These are phyloP conservation scores for Nemotelus nigrinus DNA, from an alignment of 2,888 invertebrate genomes.

Conservation along the genomic window DNA sequence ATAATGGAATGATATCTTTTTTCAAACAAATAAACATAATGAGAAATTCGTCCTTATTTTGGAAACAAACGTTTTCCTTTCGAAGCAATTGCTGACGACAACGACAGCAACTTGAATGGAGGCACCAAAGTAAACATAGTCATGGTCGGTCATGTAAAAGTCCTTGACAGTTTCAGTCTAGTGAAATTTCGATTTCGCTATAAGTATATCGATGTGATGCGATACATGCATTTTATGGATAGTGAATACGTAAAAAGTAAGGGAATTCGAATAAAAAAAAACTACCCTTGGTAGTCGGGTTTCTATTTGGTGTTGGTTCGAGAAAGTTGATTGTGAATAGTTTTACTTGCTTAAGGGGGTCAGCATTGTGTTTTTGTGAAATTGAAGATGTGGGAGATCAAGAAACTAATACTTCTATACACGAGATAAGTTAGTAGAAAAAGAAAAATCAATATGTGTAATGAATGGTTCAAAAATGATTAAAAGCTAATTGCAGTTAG, in stretches of 20 bases:
- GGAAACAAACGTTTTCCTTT: constrained; percentile 47
- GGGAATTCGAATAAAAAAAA: constrained; percentile 27
- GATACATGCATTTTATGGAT: constrained; percentile 12
- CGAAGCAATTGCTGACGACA: constrained; percentile 32
- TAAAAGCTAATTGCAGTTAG: too few relatives aligned
- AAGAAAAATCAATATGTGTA: too few relatives aligned
- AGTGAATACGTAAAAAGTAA: constrained; percentile 28
- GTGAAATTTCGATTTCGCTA: constrained; percentile 28
- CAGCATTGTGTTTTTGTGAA: too few relatives aligned
- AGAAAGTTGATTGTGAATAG: too few relatives aligned
- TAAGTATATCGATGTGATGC: constrained; percentile 10
- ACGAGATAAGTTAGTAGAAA: too few relatives aligned
- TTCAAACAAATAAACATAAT: constrained; percentile 52
- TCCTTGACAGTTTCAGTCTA: constrained; percentile 42
- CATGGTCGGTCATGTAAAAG: constrained; percentile 46
- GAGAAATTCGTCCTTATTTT: constrained; percentile 47
- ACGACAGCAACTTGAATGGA: constrained; percentile 17
- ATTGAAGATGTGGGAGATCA: too few relatives aligned
- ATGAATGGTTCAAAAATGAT: too few relatives aligned
- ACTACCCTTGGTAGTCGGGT: constrained; percentile 2
- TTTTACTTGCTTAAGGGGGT: too few relatives aligned
- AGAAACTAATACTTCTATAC: too few relatives aligned
- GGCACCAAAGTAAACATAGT: constrained; percentile 35
- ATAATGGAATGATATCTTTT: constrained; percentile 49
- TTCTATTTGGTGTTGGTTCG: not conserved